Evolutionary conservation across 2,113 vertebrate species (phyloP).

Genomic region (Oncorhynchus nerka): DNA sequence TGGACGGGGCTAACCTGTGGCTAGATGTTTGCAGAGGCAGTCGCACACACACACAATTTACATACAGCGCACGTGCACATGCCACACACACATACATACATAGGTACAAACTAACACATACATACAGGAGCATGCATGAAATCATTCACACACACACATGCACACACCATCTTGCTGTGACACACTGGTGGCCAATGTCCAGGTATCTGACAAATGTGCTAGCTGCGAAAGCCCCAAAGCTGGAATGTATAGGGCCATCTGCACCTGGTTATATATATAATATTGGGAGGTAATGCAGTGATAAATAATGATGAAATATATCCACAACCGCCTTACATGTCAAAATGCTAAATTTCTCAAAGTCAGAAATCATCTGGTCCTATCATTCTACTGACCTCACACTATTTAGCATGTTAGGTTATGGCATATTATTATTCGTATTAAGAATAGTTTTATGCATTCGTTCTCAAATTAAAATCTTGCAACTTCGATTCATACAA

Average conservation of each 20-base stretch:
- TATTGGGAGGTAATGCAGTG: too few relatives aligned
- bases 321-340: too few relatives aligned
- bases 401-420: slow-evolving; percentile 26
- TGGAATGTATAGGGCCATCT: slow-evolving; percentile 60
- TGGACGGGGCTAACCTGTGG: slow-evolving; percentile 27
- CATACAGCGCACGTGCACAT: neutral
- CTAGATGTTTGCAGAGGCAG: neutral
- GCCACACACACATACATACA: neutral
- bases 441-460: neutral
- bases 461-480: too few relatives aligned
- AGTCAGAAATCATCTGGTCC: slow-evolving; percentile 27
- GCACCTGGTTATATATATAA: slow-evolving; percentile 65
- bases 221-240: slow-evolving; percentile 60
- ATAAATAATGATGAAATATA: too few relatives aligned
- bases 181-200: slow-evolving; percentile 44
- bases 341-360: too few relatives aligned
- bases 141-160: neutral
- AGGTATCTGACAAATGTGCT: slow-evolving; percentile 45
- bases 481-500: too few relatives aligned
- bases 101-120: neutral
- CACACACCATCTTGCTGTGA: slow-evolving; percentile 10
- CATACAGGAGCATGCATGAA: neutral
- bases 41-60: neutral
- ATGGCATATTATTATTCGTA: neutral
- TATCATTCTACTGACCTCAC: slow-evolving; percentile 28